Percentiles rank a stretch among this genome's conserved stretches.
These are phyloP conservation scores for Hirtodrosophila confusa DNA, from an alignment of 2,888 invertebrate genomes.

Conservation along the genomic window DNA sequence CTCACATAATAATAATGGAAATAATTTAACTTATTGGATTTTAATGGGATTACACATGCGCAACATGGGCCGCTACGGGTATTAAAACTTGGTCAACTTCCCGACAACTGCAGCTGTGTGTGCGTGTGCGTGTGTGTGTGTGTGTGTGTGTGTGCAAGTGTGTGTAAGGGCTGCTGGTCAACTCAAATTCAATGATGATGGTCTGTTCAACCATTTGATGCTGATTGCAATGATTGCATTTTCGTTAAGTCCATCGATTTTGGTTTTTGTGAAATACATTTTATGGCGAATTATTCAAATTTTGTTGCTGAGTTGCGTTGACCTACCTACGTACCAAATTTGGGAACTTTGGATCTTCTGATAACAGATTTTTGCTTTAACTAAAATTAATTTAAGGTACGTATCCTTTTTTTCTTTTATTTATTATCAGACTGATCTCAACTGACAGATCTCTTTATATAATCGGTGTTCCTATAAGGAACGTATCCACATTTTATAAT, in stretches of 20 bases:
- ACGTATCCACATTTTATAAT: too few species aligned
- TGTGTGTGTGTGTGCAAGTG: conserved; percentile 1
- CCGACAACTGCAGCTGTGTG: conserved; percentile 9
- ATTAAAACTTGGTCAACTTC: conserved; percentile 74
- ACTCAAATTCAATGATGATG: conserved; percentile 43
- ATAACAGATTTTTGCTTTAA: too few species aligned
- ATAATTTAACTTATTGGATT: conserved; percentile 83
- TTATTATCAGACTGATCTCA: too few species aligned
- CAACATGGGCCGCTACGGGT: conserved; percentile 63
- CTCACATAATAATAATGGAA: conserved; percentile 78
- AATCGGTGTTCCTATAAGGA: too few species aligned
- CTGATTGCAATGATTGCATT: conserved; percentile 46
- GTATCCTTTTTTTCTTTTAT: too few species aligned
- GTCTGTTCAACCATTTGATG: conserved; percentile 32
- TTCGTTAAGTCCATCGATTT: conserved; percentile 4
- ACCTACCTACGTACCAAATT: too few species aligned
- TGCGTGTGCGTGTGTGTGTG: conserved; percentile 3
- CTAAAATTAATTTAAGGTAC: too few species aligned
- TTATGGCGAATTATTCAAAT: too few species aligned
- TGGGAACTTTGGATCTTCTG: too few species aligned
- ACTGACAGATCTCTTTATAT: too few species aligned
- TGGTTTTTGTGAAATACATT: neutral
- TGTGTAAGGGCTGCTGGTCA: conserved; percentile 35
- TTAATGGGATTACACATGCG: conserved; percentile 82
- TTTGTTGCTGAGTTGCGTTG: too few species aligned